Base-by-base conservation (phyloP, 2,888 invertebrate genomes). In the Idaea aversata region DNA sequence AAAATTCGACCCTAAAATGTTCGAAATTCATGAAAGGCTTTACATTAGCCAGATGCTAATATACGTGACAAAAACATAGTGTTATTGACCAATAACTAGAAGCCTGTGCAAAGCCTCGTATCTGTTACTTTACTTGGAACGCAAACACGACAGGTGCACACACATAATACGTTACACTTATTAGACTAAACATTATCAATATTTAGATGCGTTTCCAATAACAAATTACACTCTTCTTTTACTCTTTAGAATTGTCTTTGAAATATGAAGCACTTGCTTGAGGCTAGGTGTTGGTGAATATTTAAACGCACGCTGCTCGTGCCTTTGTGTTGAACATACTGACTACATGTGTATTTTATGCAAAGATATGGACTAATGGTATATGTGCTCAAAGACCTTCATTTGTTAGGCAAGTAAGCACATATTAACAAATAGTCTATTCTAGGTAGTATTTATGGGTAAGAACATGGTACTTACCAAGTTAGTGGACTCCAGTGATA, bases 41-140 rank as follows among this genome's bases (percentile, higher is more conserved):
- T 66, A 66, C 66, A 72, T 67, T 62, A 67, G 67, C 71, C 74
- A 74, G 71, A 74, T 74, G 74, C 68, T 72, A 65, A 66, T 73
- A 70, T 67, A 70, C 65, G 66, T 15, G 62, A 63, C 63, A 65
- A 71, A 74, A 72, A 74, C 70, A 38, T 67, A 65, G 69, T 67
- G 63, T 70, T 25, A 63, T 70, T 72, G 72, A 71, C 73, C 73
- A 67, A 72, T 63, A 69, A 67, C 69, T 63, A 72, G 71, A 74
- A 74, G 73, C 72, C 73, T 47, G 47, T 10, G 47, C 47, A 10
- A 47, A 10, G 59, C 70, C 68, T 62, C 65, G 61, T 36, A 65
- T 67, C 61, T 36, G 57, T 64, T 65, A 63, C 66, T 66, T 57
- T 63, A 35, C 61, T 59, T 35, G 61, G 65, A 65, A 63, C 60